Conservation (phyloP, 2,113 vertebrate genomes). For the Equus przewalskii region DNA sequence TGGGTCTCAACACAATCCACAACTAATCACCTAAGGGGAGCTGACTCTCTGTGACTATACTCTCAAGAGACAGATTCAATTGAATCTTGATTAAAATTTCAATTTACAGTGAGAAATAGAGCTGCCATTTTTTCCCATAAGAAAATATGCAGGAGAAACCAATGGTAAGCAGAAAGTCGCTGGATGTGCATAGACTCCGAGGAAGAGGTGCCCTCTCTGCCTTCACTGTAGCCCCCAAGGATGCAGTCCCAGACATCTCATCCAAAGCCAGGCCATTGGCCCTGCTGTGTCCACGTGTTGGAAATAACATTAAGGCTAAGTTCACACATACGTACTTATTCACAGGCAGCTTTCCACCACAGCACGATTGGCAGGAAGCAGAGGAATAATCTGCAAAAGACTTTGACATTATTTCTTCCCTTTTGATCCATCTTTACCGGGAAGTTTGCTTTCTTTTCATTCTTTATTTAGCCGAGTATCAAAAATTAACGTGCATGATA, state of each 20-base stretch:
- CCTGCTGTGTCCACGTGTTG: accelerated
- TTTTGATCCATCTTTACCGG: not conserved
- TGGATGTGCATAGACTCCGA: not conserved
- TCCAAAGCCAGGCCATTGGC: not conserved
- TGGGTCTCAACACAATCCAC: not conserved
- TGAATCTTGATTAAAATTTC: not conserved
- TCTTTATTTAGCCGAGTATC: not conserved
- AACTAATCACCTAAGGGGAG: no score
- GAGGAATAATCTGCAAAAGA: not conserved
- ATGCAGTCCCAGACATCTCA: not conserved
- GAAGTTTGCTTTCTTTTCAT: not conserved
- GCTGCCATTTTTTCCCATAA: not conserved
- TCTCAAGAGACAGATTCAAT: not conserved
- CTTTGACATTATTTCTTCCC: not conserved
- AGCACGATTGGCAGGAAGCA: not conserved
- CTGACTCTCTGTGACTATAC: no score
- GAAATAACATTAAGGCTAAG: not conserved
- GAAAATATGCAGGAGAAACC: not conserved
- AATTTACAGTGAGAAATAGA: not conserved
- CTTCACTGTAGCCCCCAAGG: accelerated
- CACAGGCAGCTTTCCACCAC: not conserved
- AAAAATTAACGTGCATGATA: not conserved
- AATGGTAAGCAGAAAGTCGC: not conserved
- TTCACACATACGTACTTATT: no score
- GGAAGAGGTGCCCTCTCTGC: not conserved